phyloP scores from a whole-genome alignment of 1,140 invertebrate species.

The Papilio polyxenes region DNA sequence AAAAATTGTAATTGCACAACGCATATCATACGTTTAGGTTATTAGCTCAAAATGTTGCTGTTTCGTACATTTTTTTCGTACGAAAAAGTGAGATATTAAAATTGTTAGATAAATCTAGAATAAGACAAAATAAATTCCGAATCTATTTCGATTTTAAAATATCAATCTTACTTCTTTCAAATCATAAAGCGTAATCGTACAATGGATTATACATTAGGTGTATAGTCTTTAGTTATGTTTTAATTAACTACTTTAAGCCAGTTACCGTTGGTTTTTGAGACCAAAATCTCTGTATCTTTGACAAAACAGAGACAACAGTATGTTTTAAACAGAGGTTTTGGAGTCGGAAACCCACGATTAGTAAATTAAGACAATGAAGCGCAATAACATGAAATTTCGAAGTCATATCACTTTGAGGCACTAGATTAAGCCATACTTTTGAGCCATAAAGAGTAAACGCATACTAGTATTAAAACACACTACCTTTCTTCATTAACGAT shows the following conservation, averaged over 20 bases:
- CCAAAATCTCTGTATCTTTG: too few relatives aligned
- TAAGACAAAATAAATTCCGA: conserved; percentile 42
- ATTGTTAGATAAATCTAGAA: conserved; percentile 54
- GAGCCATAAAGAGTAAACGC: conserved; percentile 56
- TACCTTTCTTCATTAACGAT: conserved; percentile 61
- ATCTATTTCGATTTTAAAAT: conserved; percentile 42
- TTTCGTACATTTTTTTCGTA: conserved; percentile 49
- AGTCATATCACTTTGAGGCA: conserved; percentile 68
- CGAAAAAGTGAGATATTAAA: conserved; percentile 55
- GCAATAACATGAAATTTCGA: conserved; percentile 60
- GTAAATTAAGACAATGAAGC: conserved; percentile 39
- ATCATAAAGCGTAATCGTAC: conserved; percentile 36
- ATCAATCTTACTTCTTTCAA: conserved; percentile 42
- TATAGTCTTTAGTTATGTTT: conserved; percentile 40
- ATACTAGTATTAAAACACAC: conserved; percentile 59
- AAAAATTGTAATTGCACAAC: conserved; percentile 55
- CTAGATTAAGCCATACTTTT: conserved; percentile 64
- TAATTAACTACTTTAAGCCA: conserved; percentile 31
- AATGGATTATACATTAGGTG: conserved; percentile 29
- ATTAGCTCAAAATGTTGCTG: conserved; percentile 60
- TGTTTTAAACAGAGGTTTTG: too few relatives aligned
- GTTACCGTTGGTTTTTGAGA: neutral
- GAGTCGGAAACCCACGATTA: neutral
- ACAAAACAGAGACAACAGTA: too few relatives aligned
- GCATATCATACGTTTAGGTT: conserved; percentile 70